Percentiles rank a stretch among this genome's conserved stretches.
These are phyloP conservation scores for Crypturellus undulatus DNA, from an alignment of 2,113 vertebrate species.

Conservation along the genomic window DNA sequence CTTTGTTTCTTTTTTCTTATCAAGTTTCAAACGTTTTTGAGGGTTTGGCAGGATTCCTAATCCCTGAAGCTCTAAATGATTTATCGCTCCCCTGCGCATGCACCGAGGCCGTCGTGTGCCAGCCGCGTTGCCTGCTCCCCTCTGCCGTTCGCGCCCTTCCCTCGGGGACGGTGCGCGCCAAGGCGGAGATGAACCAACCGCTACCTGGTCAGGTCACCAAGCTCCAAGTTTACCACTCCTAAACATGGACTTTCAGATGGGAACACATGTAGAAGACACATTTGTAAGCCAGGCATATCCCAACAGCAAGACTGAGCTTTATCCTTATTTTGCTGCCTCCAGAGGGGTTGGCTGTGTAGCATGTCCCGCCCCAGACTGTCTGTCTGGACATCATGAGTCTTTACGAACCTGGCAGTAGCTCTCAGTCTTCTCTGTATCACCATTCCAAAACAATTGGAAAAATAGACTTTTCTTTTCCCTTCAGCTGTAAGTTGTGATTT, in stretches of 20 bases:
- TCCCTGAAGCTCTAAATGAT: constrained; percentile 51
- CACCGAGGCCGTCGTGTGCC: background rate
- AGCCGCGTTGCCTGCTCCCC: background rate
- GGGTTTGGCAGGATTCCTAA: constrained; percentile 62
- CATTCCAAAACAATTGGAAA: background rate
- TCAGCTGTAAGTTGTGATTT: background rate
- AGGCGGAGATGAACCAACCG: background rate
- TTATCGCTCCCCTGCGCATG: constrained; percentile 15
- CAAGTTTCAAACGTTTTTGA: constrained; percentile 62
- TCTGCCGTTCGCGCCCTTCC: background rate
- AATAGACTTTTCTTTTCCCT: background rate
- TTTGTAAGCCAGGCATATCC: background rate
- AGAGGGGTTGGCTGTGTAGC: background rate
- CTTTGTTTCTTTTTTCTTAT: constrained; percentile 61
- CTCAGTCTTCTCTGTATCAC: background rate
- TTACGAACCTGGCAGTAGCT: background rate
- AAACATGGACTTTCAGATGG: background rate
- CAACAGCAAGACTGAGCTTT: background rate
- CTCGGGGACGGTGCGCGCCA: background rate
- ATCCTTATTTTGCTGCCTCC: background rate
- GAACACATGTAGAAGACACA: background rate
- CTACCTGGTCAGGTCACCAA: background rate
- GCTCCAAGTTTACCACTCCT: background rate
- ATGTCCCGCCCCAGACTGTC: background rate
- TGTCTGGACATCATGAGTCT: background rate